Evolutionary conservation across 2,888 invertebrate genomes (phyloP), one percentile per base, ranked within the genome.

Genomic region (Endomychus coccineus): DNA sequence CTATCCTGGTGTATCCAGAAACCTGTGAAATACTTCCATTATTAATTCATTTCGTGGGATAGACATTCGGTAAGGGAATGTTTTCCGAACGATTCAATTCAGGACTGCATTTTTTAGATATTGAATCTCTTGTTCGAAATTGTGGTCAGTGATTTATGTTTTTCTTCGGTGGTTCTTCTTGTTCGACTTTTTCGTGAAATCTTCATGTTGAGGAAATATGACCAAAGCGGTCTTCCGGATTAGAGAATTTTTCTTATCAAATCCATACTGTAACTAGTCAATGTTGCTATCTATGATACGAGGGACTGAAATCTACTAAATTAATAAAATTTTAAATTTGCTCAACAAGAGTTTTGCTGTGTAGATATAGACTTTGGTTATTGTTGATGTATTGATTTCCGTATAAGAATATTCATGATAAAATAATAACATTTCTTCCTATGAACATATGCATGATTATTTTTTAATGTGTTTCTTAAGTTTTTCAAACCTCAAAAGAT

Each of bases 1-100:
- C 23, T 10, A 23, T 4, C 23, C 23, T 10, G 23, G 23, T 10
- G 23, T 23, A 23, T 23, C 23, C 23, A 23, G 11, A 23, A 23
- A 23, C 7, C 23, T 23, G 11, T n/a, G 23, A 23, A 23, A 23
- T 23, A 23, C 23, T 23, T 23, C 23, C 23, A 23, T 10, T 23
- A 23, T 23, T 23, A 12, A 10, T 4, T 4, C 7, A 23, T 23
- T 23, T 4, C 10, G 11, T 4, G 23, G 7, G 11, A 23, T n/a
- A 7, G 23, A 23, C 11, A n/a, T 23, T 23, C 23, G n/a, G 23
- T 23, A 23, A 10, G 23, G 23, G 11, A 4, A 23, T 4, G 23
- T 23, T 7, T 23, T 23, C 11, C 11, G 23, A 23, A 23, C 4
- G 4, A 23, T 23, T 23, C 23, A 23, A 23, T 23, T 3, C n/a